A percentile compares a stretch with the other conserved stretches of the same genome.
Evolutionary conservation across 2,888 invertebrate species (phyloP).

Genomic region (Branchellion lobata): DNA sequence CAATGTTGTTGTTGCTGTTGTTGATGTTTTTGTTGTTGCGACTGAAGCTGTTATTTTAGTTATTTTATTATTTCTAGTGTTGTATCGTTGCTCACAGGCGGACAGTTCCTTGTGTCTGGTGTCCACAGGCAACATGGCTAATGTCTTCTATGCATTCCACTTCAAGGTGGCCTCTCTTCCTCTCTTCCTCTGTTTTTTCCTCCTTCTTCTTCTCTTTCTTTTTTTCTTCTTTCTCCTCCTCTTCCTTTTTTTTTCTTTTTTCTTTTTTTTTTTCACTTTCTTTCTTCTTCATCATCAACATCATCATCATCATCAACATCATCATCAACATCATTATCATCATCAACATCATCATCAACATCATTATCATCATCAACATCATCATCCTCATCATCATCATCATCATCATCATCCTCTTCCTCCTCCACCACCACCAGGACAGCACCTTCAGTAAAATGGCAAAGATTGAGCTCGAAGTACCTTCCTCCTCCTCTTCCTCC

Average conservation of each 20-base stretch:
- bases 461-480: neutral
- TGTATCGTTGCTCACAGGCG: neutral
- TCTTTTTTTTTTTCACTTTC: too few species aligned
- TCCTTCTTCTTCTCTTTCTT: too few species aligned
- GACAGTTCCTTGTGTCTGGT: neutral
- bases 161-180: too few species aligned
- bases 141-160: conserved; percentile 17
- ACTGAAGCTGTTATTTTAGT: too few species aligned
- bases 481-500: neutral
- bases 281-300: too few species aligned
- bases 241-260: too few species aligned
- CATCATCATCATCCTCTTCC: neutral
- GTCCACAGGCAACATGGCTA: neutral
- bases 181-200: neutral
- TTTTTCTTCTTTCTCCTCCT: too few species aligned
- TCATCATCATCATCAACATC: too few species aligned
- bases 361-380: neutral
- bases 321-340: neutral
- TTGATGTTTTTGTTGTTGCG: too few species aligned
- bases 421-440: neutral
- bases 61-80: too few species aligned
- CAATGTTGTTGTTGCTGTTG: too few species aligned
- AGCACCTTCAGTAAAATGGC: neutral
- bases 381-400: neutral
- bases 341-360: neutral